Percentiles rank a stretch among this genome's conserved stretches.
phyloP scores from a whole-genome alignment of 2,888 invertebrate species.

The Agriopis aurantiaria region DNA sequence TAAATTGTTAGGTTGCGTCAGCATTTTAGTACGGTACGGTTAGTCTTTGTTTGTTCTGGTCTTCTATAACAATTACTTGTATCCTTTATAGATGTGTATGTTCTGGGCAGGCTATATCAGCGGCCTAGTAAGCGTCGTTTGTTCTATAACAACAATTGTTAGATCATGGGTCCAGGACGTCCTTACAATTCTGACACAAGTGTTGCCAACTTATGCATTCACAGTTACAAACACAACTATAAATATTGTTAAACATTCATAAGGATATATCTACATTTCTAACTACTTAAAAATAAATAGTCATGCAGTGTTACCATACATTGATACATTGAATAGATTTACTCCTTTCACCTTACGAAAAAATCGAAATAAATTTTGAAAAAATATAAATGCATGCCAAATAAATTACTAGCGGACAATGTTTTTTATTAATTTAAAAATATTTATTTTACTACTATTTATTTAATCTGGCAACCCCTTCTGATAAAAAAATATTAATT shows the following conservation, averaged over 20 bases:
- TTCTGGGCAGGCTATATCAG: too few relatives aligned
- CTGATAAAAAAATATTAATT: neutral
- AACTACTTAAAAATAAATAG: neutral
- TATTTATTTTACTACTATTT: neutral
- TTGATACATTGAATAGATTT: neutral
- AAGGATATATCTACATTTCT: neutral
- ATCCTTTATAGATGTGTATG: too few relatives aligned
- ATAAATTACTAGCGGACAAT: conserved; percentile 1
- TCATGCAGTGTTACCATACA: neutral
- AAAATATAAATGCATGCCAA: neutral
- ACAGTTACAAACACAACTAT: too few relatives aligned
- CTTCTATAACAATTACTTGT: too few relatives aligned
- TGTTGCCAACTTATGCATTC: too few relatives aligned
- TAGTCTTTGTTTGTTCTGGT: too few relatives aligned
- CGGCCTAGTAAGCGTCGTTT: too few relatives aligned
- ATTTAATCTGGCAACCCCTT: conserved; percentile 1
- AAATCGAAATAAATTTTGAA: neutral
- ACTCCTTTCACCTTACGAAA: neutral
- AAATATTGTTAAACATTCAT: neutral
- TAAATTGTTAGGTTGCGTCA: too few relatives aligned
- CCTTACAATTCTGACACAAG: too few relatives aligned
- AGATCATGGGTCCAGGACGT: too few relatives aligned
- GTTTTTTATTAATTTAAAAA: neutral
- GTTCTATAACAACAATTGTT: too few relatives aligned
- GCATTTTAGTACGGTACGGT: too few relatives aligned